Evolutionary conservation across 2,888 invertebrate species (phyloP), one percentile per base, ranked within the genome.

Genomic region (Cerastoderma edule): DNA sequence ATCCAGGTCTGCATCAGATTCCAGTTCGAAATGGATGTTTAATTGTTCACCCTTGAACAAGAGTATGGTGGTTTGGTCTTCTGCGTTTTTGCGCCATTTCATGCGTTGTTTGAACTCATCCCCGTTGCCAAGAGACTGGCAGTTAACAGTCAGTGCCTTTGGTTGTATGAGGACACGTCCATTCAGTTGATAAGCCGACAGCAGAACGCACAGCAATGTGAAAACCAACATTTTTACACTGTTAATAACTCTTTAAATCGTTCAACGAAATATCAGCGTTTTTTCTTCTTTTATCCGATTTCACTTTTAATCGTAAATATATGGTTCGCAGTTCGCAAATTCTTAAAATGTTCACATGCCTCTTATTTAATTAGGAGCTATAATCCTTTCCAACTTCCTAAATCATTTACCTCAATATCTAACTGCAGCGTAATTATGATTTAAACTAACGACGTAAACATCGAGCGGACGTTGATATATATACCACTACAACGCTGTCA

Each of bases 41-140:
- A 84, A 67, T 35, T 77, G 63, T 56, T 84, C 84, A n/a, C 72
- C 72, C 60, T 80, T 76, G n/a, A 80, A 79, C 48, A 84, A 71
- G 78, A 66, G 83, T 19, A 84, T 79, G 10, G 80, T 80, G 16
- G 72, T 70, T 27, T 75, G 65, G 54, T 84, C 80, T 30, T 75
- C 75, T 16, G 82, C 81, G 54, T 75, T 73, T 44, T 75, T 28
- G 8, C 85, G 64, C 24, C 69, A 48, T 33, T 67, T 77, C 32
- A 83, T 69, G 1, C 82, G 74, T 16, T 70, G 66, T 48, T 65
- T 74, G 50, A 82, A 79, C 0, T 69, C 74, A 0, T 73, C 66
- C 39, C 63, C 67, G 35, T 75, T 76, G 0, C 75, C 81, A 8
- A 65, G 64, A 2, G 81, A 75, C 32, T 57, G 50, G 50, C 81